Percentiles rank a stretch among this genome's conserved stretches.
Evolutionary conservation across 2,113 vertebrate species (phyloP).

Genomic region (Nicator chloris): DNA sequence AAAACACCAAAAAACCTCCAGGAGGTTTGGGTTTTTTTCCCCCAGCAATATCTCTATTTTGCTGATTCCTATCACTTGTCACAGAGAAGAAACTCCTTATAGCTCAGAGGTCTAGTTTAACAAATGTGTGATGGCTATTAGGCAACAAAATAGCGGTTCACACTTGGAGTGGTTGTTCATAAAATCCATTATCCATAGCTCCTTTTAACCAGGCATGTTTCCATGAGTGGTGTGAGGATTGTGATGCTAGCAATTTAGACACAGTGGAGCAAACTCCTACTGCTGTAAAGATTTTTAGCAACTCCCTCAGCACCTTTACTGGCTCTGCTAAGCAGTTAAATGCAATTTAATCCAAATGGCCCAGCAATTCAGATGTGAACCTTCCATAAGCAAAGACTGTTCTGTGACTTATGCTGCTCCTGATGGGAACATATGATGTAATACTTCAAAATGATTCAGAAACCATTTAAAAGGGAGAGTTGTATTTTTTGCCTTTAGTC

Average conservation of each 20-base stretch:
- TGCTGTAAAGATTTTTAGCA: not conserved
- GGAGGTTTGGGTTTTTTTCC: not conserved
- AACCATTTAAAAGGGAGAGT: not conserved
- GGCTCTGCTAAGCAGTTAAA: conserved; percentile 27
- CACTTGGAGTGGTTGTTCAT: not conserved
- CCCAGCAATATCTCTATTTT: not conserved
- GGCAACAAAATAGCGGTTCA: not conserved
- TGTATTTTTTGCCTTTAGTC: not conserved
- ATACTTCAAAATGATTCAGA: not conserved
- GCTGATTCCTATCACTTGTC: not conserved
- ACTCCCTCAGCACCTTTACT: not conserved
- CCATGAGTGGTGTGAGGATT: not conserved
- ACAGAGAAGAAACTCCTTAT: not conserved
- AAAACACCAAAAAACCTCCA: not conserved
- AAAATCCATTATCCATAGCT: conserved; percentile 7
- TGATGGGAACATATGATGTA: not conserved
- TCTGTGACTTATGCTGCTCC: not conserved
- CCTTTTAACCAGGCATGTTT: not conserved
- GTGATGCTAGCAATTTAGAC: not conserved
- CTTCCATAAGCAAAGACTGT: conserved; percentile 15
- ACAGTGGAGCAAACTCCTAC: not conserved
- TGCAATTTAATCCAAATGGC: conserved; percentile 29
- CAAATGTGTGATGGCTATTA: not conserved
- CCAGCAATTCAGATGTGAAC: conserved; percentile 8
- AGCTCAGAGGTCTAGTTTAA: not conserved